phyloP scores from a whole-genome alignment of 2,797 vertebrate genomes.

The Tragopan temminckii region DNA sequence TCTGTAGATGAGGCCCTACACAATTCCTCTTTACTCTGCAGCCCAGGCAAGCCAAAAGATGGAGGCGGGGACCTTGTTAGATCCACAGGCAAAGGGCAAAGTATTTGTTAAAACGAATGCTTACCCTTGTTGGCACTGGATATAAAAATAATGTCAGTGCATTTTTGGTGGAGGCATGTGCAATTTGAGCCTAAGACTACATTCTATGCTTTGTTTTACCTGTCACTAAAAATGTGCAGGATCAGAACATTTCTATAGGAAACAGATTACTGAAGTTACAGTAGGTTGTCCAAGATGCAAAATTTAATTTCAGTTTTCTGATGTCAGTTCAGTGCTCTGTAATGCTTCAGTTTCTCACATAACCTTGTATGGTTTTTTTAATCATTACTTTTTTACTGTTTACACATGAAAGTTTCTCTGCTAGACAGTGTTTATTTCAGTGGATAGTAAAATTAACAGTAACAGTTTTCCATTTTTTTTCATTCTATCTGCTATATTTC shows the following conservation, averaged over 20 bases:
- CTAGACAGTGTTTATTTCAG: constrained; percentile 38
- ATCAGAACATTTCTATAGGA: not conserved
- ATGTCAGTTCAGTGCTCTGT: constrained; percentile 41
- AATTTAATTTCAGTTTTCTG: constrained; percentile 31
- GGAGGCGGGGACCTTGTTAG: not conserved
- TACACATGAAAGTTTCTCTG: not conserved
- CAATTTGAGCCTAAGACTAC: not conserved
- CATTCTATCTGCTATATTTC: not conserved
- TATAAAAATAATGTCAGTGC: not conserved
- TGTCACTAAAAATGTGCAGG: not conserved
- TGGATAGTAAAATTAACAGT: constrained; percentile 37
- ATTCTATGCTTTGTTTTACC: not conserved
- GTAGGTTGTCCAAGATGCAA: not conserved
- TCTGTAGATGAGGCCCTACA: too few species aligned
- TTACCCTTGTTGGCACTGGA: not conserved
- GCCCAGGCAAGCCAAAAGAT: too few species aligned
- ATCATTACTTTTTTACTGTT: constrained; percentile 49
- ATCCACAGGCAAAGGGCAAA: not conserved
- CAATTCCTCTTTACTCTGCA: too few species aligned
- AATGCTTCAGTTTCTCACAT: constrained; percentile 22
- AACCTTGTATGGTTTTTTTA: constrained; percentile 43
- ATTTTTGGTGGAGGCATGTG: not conserved
- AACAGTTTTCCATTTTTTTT: not conserved
- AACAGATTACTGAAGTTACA: not conserved
- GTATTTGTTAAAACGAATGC: not conserved